Conservation (phyloP, 2,113 vertebrate species). For the Daphoenositta chrysoptera region DNA sequence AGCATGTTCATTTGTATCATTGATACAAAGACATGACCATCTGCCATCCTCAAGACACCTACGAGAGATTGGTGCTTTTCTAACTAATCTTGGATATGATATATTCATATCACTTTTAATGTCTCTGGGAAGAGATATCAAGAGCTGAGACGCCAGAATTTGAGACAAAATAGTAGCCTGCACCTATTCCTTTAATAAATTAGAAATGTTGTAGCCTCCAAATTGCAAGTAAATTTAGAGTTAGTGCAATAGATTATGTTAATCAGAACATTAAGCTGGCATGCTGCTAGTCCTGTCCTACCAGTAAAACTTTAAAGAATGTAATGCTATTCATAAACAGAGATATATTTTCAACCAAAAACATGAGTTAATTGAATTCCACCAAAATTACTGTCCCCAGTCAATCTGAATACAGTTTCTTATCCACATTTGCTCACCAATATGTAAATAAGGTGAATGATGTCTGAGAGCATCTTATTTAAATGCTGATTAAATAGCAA, state of each 20-base stretch:
- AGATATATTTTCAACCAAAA: not conserved
- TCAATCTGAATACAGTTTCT: not conserved
- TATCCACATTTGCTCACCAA: not conserved
- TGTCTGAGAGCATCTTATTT: not conserved
- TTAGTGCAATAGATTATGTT: not conserved
- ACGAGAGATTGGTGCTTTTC: not conserved
- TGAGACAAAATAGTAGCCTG: not conserved
- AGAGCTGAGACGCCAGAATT: not conserved
- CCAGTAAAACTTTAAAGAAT: not conserved
- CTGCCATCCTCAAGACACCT: not conserved
- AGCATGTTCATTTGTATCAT: not conserved
- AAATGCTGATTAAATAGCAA: not conserved
- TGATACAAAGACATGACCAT: slow-evolving; percentile 14
- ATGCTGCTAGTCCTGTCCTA: not conserved
- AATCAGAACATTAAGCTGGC: not conserved
- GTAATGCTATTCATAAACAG: not conserved
- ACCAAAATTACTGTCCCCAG: not conserved
- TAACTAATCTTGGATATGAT: not conserved
- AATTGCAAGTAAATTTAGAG: not conserved
- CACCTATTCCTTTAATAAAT: not conserved
- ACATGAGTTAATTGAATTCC: not conserved
- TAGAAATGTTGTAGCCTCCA: not conserved
- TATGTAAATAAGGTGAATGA: not conserved
- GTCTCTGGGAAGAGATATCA: not conserved
- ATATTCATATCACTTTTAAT: not conserved